These are phyloP conservation scores for Dryococelus australis DNA, from an alignment of 2,888 invertebrate genomes.

Conservation along the genomic window DNA sequence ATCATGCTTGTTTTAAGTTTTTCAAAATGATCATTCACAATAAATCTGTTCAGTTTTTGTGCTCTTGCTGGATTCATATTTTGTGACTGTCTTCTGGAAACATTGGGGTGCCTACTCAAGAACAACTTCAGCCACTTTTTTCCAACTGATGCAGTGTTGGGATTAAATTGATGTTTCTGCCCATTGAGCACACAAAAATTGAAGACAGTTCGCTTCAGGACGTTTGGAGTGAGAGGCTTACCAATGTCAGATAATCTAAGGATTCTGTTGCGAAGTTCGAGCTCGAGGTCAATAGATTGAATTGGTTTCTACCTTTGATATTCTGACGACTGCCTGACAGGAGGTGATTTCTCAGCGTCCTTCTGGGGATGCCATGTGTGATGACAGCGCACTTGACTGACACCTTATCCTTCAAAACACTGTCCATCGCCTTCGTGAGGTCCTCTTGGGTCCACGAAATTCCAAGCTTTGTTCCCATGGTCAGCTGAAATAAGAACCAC, in stretches of 20 bases:
- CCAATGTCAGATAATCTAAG: background rate
- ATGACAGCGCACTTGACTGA: background rate
- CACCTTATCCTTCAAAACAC: background rate
- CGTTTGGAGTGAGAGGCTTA: background rate
- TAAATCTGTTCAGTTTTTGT: slow-evolving; percentile 49
- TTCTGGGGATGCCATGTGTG: background rate
- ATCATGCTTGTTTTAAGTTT: slow-evolving; percentile 47
- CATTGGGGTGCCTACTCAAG: slow-evolving; percentile 46
- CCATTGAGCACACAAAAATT: background rate
- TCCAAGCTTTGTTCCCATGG: background rate
- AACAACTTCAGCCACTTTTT: slow-evolving; percentile 48
- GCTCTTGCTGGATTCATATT: slow-evolving; percentile 50
- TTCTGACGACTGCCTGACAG: background rate
- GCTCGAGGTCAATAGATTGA: background rate
- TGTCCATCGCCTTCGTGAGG: no score
- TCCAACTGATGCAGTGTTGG: slow-evolving; percentile 36
- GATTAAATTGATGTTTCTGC: slow-evolving; percentile 21
- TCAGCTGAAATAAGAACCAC: background rate
- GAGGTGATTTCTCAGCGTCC: slow-evolving; percentile 12
- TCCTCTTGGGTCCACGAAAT: background rate
- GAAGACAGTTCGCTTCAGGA: background rate
- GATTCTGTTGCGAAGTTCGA: background rate
- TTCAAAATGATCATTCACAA: slow-evolving; percentile 50
- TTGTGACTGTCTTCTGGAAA: slow-evolving; percentile 49
- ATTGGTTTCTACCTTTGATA: background rate